Conservation (phyloP, 2,888 invertebrate genomes). For the Gibbula magus region DNA sequence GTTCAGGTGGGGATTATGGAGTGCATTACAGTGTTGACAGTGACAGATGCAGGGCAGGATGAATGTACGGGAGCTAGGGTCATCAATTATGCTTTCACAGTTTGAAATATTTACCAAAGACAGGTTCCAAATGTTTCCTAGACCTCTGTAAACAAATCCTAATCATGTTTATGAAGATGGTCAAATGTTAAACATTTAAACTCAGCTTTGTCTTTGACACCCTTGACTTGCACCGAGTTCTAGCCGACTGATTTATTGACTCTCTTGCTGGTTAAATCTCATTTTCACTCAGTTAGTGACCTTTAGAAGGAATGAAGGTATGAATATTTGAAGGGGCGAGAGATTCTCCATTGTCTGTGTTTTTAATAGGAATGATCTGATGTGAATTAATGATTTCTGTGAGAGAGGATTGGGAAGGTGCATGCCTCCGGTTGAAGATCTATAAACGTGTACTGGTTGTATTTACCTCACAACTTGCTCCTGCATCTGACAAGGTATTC, state of each 20-base stretch:
- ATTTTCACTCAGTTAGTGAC: too few relatives aligned
- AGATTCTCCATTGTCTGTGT: background rate
- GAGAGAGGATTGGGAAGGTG: background rate
- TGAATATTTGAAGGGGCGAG: background rate
- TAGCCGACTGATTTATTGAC: background rate
- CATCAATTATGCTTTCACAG: background rate
- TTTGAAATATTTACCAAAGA: background rate
- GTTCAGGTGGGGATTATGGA: background rate
- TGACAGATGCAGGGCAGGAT: background rate
- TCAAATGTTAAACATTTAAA: background rate
- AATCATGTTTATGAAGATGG: background rate
- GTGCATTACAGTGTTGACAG: background rate
- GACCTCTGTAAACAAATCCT: conserved; percentile 1
- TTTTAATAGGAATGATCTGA: background rate
- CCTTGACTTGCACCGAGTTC: too few relatives aligned
- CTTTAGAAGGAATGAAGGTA: too few relatives aligned
- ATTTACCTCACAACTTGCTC: background rate
- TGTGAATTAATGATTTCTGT: background rate
- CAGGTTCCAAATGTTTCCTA: background rate
- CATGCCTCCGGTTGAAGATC: background rate
- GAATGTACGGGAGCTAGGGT: background rate
- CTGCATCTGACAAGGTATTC: too few relatives aligned
- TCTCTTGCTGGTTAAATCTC: background rate
- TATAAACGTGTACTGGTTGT: background rate
- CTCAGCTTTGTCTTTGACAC: too few relatives aligned